These are phyloP conservation scores for Magallana gigas DNA, from an alignment of 1,140 invertebrate genomes.

Conservation along the genomic window DNA sequence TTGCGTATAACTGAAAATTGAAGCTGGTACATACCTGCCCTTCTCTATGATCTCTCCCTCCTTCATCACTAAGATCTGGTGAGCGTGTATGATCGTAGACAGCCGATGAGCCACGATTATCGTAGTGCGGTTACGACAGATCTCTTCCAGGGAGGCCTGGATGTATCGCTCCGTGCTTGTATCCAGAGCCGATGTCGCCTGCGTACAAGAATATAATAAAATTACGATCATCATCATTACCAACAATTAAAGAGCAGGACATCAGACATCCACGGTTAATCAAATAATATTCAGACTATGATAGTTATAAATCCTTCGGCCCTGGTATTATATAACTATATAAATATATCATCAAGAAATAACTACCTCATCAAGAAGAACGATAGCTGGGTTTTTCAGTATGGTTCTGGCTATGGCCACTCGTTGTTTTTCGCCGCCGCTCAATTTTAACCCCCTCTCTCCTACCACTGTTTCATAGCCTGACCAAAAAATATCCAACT, in stretches of 20 bases:
- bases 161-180: constrained; percentile 79
- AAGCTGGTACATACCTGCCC: constrained; percentile 84
- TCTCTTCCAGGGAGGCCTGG: constrained; percentile 72
- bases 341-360: neutral
- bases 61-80: constrained; percentile 94
- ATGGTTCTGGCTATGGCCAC: constrained; percentile 78
- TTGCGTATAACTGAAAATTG: no score
- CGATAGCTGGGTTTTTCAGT: constrained; percentile 76
- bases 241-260: no score
- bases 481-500: constrained; percentile 36
- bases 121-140: constrained; percentile 90
- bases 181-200: constrained; percentile 79
- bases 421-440: constrained; percentile 88
- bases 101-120: constrained; percentile 94
- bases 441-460: constrained; percentile 83
- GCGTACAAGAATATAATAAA: neutral
- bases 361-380: constrained; percentile 77
- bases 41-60: constrained; percentile 95
- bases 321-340: no score
- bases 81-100: constrained; percentile 95
- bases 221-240: no score
- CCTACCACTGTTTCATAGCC: constrained; percentile 86
- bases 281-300: no score
- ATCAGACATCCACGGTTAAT: no score
- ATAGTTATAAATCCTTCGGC: no score